phyloP scores from a whole-genome alignment of 2,113 vertebrate genomes.

The Archocentrus centrarchus region DNA sequence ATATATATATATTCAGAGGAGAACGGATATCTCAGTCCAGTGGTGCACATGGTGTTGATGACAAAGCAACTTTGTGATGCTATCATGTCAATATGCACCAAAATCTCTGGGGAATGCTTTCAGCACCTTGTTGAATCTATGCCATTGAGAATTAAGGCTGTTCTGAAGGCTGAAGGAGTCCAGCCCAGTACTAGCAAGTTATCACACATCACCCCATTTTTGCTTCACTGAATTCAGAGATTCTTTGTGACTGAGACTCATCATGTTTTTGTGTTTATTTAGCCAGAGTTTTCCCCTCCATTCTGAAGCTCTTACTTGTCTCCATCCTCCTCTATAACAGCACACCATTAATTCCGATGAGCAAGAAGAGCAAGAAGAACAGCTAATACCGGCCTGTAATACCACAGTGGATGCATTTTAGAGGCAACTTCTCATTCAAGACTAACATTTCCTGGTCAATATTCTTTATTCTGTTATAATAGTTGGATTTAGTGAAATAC shows the following conservation, averaged over 20 bases:
- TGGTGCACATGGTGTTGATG: too few relatives aligned
- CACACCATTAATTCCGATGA: constrained; percentile 15
- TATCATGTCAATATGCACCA: not conserved
- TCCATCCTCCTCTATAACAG: not conserved
- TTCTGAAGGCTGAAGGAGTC: not conserved
- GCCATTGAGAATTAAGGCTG: not conserved
- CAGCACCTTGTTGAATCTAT: not conserved
- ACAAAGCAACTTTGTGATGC: not conserved
- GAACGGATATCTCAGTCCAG: not conserved
- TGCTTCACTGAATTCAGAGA: not conserved
- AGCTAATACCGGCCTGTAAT: not conserved
- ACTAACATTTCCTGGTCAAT: not conserved
- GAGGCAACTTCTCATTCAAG: not conserved
- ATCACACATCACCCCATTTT: too few relatives aligned
- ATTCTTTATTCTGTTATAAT: not conserved
- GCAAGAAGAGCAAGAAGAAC: not conserved
- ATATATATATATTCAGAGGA: too few relatives aligned
- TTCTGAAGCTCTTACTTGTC: constrained; percentile 1
- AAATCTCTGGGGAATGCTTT: not conserved
- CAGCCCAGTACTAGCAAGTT: not conserved
- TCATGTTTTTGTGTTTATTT: not conserved
- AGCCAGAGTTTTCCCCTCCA: not conserved
- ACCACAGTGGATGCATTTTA: not conserved
- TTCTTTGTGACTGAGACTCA: not conserved
- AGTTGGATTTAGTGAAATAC: not conserved